A percentile compares a stretch with the other conserved stretches of the same genome.
phyloP scores from a whole-genome alignment of 2,888 invertebrate genomes.

The Hydrotaea cyrtoneurina region DNA sequence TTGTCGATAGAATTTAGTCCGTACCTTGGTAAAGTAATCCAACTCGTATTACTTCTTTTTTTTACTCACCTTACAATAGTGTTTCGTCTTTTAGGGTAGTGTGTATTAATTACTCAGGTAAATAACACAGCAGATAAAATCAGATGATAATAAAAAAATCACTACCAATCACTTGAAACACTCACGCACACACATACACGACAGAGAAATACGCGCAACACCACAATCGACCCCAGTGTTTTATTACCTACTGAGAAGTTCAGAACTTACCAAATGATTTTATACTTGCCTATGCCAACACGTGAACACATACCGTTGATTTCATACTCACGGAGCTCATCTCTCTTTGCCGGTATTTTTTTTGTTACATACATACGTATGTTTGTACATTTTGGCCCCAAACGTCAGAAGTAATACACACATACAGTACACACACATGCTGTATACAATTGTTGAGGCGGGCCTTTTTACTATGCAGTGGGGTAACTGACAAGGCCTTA shows the following conservation, averaged over 20 bases:
- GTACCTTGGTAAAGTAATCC: not conserved
- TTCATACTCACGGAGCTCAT: not conserved
- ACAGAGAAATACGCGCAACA: not conserved
- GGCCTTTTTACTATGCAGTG: too few relatives aligned
- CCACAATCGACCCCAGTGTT: not conserved
- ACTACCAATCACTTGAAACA: constrained; percentile 15
- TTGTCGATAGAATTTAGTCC: not conserved
- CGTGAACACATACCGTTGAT: not conserved
- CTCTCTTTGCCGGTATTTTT: constrained; percentile 29
- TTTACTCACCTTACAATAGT: not conserved
- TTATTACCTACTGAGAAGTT: constrained; percentile 19
- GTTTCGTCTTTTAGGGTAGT: not conserved
- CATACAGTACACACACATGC: too few relatives aligned
- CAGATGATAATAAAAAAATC: constrained; percentile 5
- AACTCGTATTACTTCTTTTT: too few relatives aligned
- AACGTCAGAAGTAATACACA: too few relatives aligned
- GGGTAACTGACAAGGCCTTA: too few relatives aligned
- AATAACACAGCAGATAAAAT: not conserved
- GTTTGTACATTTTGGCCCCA: too few relatives aligned
- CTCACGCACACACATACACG: not conserved
- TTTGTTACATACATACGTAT: not conserved
- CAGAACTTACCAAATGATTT: constrained; percentile 5
- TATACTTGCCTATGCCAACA: constrained; percentile 1
- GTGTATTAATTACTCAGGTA: not conserved
- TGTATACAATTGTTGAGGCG: too few relatives aligned